Base-by-base conservation (phyloP, 2,113 vertebrate genomes). In the Pteruthius melanotis region DNA sequence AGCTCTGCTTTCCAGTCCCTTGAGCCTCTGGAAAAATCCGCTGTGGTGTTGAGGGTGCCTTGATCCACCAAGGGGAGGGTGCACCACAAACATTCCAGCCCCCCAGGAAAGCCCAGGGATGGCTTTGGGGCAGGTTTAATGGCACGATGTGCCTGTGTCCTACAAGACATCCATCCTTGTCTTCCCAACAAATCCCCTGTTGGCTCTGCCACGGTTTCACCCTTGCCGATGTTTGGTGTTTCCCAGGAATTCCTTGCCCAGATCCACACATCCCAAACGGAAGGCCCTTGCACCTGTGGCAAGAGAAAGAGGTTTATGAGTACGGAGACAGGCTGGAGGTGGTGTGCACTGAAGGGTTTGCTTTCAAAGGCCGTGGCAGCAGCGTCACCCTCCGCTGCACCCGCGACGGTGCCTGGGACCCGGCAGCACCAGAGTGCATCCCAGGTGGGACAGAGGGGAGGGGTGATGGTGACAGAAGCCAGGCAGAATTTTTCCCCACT, bases 231-330 rank as follows among this genome's bases (percentile, higher is more conserved):
- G 2, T 71, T 54, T 71, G 83, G 11, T 6, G 1, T 87, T 91
- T 57, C 77, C 22, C 87, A 97, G 96, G 31, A 63, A 11, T 85
- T 16, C 2, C 0, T 2, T 97, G 96, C 92, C 47, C 42, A 4
- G 6, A 11, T 16, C 93, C 63, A 8, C 4, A 28, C 14, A 0
- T 93, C 59, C 17, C 10, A 2, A 44, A 90, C 0, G 71, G 74
- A n/a, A 31, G 1, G 24, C 8, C 0, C 10, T 1, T 37, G 7
- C 0, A 0, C 20, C 0, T 0, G 0, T 44, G 40, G 80, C 3
- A 4, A 0, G 0, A 0, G 13, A 37, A 3, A 1, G n/a, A 17
- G 1, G 0, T 0, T 8, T 95, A 91, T 0, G 0, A 0, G 30
- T 93, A 57, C 0, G 75, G 68, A 13, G 75, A 97, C 37, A 39